These are phyloP conservation scores for Temnothorax curvispinosus DNA, from an alignment of 1,140 invertebrate genomes.

Conservation along the genomic window DNA sequence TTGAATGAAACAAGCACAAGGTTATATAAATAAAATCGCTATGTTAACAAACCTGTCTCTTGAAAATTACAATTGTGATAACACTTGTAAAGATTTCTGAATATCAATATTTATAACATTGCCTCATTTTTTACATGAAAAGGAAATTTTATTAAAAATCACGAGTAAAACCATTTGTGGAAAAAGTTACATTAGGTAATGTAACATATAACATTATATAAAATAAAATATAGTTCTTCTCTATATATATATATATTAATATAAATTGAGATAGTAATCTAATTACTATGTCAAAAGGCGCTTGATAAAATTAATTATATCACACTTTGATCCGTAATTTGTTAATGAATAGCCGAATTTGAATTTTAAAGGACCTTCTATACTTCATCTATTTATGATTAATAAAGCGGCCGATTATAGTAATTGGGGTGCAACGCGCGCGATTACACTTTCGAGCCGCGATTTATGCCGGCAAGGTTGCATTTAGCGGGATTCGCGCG, in stretches of 20 bases:
- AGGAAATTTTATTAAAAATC: not conserved
- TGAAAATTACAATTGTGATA: not conserved
- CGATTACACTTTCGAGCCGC: not conserved
- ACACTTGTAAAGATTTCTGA: not conserved
- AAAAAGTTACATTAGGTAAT: not conserved
- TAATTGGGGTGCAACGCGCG: not conserved
- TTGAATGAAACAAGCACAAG: not conserved
- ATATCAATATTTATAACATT: not conserved
- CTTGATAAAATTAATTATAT: not conserved
- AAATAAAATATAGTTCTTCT: slow-evolving; percentile 1
- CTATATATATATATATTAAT: not conserved
- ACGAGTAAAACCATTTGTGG: not conserved
- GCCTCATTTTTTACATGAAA: not conserved
- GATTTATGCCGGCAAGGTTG: not conserved
- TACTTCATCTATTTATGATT: slow-evolving; percentile 12
- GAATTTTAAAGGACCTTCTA: not conserved
- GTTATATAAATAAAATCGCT: not conserved
- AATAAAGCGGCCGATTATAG: slow-evolving; percentile 21
- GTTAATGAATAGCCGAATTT: not conserved
- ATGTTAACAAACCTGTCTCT: not conserved
- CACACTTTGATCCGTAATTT: slow-evolving; percentile 1
- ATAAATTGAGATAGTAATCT: not conserved
- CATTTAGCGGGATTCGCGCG: slow-evolving; percentile 27
- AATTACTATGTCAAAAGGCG: not conserved
- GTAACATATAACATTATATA: not conserved